Evolutionary conservation across 1,140 invertebrate genomes (phyloP).

Genomic region (Drosophila prosaltans): DNA sequence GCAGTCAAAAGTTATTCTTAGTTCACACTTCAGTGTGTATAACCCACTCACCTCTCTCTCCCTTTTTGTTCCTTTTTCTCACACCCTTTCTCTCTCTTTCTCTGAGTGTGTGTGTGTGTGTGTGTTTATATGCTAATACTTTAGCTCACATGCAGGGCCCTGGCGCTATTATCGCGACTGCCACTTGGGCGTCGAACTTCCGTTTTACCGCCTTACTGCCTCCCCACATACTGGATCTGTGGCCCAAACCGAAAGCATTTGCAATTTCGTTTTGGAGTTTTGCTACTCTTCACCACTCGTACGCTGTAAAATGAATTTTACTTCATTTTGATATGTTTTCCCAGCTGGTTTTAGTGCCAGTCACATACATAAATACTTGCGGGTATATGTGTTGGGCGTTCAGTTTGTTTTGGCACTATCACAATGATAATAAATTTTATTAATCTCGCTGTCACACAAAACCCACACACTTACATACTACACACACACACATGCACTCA

Average conservation of each 20-base stretch:
- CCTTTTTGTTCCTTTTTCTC: background rate
- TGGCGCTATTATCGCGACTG: conserved; percentile 77
- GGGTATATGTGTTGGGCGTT: conserved; percentile 55
- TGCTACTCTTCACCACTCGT: conserved; percentile 30
- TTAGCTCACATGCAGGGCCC: conserved; percentile 75
- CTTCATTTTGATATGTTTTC: conserved; percentile 81
- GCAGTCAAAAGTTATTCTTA: conserved; percentile 75
- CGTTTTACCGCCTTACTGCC: conserved; percentile 43
- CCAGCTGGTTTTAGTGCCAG: conserved; percentile 57
- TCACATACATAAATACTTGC: conserved; percentile 70
- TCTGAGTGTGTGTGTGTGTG: conserved; percentile 36
- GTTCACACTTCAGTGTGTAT: conserved; percentile 46
- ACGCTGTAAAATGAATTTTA: conserved; percentile 78
- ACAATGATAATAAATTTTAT: conserved; percentile 81
- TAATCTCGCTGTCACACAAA: conserved; percentile 68
- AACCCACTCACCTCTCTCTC: background rate
- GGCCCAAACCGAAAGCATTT: conserved; percentile 64
- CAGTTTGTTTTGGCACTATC: conserved; percentile 69
- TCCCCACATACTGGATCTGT: conserved; percentile 38
- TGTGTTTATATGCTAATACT: conserved; percentile 79
- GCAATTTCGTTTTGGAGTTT: conserved; percentile 61
- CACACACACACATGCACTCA: conserved; percentile 11
- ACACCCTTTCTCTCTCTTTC: background rate
- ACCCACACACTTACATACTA: conserved; percentile 1
- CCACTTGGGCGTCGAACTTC: conserved; percentile 81